Percentiles rank a stretch among this genome's conserved stretches.
phyloP scores from a whole-genome alignment of 2,888 invertebrate genomes.

The Drosophila helvetica region DNA sequence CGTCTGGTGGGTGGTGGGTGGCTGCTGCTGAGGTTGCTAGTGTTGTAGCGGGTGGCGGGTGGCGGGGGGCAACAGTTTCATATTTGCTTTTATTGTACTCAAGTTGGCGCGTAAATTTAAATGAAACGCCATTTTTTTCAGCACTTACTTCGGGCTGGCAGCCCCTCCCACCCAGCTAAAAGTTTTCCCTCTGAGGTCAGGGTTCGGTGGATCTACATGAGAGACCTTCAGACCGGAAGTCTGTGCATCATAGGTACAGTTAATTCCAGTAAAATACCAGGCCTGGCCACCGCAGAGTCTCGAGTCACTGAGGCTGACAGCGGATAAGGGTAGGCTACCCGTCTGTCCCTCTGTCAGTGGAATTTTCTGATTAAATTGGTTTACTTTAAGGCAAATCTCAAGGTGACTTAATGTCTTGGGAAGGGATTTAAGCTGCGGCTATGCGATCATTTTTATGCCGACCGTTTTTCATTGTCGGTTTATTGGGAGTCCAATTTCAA shows the following conservation, averaged over 20 bases:
- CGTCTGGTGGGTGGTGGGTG: neutral
- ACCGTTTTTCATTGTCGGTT: neutral
- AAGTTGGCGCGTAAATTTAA: conserved; percentile 67
- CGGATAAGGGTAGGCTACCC: conserved; percentile 24
- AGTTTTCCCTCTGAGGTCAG: conserved; percentile 25
- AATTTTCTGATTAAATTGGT: conserved; percentile 31
- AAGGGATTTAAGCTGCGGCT: neutral
- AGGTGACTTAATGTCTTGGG: neutral
- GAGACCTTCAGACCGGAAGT: conserved; percentile 35
- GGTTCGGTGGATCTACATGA: conserved; percentile 27
- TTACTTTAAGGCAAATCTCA: neutral
- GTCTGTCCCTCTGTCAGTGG: conserved; percentile 2
- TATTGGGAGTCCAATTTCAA: neutral
- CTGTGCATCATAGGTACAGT: conserved; percentile 23
- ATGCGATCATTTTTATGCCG: neutral
- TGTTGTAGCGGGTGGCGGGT: neutral
- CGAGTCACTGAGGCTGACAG: conserved; percentile 16
- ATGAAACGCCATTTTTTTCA: conserved; percentile 55
- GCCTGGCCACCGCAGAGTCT: neutral
- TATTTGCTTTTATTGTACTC: conserved; percentile 61
- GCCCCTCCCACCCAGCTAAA: too few relatives aligned
- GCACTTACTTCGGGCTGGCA: too few relatives aligned
- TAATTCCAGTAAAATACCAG: conserved; percentile 11
- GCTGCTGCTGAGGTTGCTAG: conserved; percentile 9
- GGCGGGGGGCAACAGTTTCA: conserved; percentile 43